These are phyloP conservation scores for Cryptus armator DNA, from an alignment of 2,888 invertebrate genomes.

Conservation along the genomic window DNA sequence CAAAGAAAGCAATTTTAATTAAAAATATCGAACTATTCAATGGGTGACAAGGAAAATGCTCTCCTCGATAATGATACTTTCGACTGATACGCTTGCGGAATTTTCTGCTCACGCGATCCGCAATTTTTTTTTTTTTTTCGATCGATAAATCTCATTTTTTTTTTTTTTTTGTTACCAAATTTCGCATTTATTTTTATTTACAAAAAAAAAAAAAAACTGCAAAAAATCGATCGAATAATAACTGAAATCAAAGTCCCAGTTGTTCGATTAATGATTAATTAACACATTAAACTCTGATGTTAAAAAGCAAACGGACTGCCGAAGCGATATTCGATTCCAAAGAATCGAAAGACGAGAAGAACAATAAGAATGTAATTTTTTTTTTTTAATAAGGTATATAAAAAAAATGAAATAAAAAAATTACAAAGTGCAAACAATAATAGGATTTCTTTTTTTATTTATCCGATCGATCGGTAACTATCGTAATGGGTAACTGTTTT, in stretches of 20 bases:
- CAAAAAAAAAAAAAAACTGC: background rate
- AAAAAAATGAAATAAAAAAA: no score
- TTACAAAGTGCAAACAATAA: no score
- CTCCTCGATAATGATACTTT: conserved; percentile 56
- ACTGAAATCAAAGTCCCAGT: background rate
- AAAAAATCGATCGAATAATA: background rate
- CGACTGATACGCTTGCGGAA: conserved; percentile 27
- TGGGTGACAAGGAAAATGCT: conserved; percentile 68
- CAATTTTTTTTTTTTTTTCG: background rate
- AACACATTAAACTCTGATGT: background rate
- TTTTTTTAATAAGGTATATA: no score
- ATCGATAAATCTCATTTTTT: background rate
- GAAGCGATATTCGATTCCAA: background rate
- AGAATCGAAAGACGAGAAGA: background rate
- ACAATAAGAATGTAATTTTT: background rate
- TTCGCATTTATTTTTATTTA: background rate
- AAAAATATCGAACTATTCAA: conserved; percentile 8
- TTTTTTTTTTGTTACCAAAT: background rate
- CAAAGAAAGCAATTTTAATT: background rate
- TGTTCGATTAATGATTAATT: background rate
- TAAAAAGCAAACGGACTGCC: background rate
- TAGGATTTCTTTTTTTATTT: no score
- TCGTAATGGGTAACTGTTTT: no score
- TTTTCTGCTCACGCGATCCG: background rate
- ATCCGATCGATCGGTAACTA: no score